Conservation (phyloP, 2,797 vertebrate species). For the Sebastolobus altivelis region DNA sequence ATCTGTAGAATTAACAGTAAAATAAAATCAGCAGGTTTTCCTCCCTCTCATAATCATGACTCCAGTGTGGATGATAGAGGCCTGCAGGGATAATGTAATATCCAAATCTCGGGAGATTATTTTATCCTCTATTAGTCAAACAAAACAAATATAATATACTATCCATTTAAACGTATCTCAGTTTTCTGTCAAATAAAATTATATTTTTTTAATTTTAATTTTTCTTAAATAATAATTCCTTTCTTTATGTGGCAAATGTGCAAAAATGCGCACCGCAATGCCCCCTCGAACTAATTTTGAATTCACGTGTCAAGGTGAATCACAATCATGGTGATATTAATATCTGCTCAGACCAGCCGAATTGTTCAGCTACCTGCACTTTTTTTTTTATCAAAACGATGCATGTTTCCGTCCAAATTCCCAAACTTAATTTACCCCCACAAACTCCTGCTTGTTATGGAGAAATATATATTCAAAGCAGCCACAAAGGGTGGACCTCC, state of each 20-base stretch:
- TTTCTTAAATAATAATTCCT: background rate
- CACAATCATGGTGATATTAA: slow-evolving; percentile 27
- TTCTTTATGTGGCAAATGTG: background rate
- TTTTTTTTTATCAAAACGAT: slow-evolving; percentile 15
- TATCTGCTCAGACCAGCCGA: background rate
- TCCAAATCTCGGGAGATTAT: background rate
- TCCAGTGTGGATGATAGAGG: background rate
- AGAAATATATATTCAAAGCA: slow-evolving; percentile 75
- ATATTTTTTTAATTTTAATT: background rate
- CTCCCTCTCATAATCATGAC: background rate
- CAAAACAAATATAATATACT: background rate
- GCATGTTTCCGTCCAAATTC: slow-evolving; percentile 22
- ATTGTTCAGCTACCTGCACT: background rate
- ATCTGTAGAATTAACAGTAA: background rate
- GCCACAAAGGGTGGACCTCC: slow-evolving; percentile 74
- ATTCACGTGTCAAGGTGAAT: slow-evolving; percentile 19
- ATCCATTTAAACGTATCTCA: background rate
- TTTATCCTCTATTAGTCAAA: background rate
- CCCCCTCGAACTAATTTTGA: background rate
- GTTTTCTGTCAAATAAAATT: background rate
- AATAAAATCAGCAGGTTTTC: slow-evolving; percentile 2
- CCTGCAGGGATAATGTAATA: slow-evolving; percentile 7
- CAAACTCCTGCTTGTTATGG: slow-evolving; percentile 68
- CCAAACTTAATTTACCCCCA: slow-evolving; percentile 39
- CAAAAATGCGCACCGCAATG: background rate